These are phyloP conservation scores for Carassius carassius DNA, from an alignment of 2,113 vertebrate genomes.

Conservation along the genomic window DNA sequence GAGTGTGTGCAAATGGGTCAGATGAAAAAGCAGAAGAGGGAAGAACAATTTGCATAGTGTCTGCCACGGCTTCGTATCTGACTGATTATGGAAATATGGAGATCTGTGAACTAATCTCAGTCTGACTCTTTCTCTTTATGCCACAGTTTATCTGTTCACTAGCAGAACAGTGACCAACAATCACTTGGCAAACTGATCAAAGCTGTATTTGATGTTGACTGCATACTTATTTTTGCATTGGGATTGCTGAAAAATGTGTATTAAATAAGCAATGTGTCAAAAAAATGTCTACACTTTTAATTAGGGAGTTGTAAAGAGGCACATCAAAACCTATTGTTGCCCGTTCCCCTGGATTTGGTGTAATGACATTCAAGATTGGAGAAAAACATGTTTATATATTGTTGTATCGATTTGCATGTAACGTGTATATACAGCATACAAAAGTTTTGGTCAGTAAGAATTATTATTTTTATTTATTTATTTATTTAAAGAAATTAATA, in stretches of 20 bases:
- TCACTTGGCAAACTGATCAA: neutral
- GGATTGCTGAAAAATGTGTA: neutral
- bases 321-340: neutral
- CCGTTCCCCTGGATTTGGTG: neutral
- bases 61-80: constrained; percentile 34
- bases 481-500: no score
- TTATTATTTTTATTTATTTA: no score
- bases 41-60: constrained; percentile 56
- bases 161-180: neutral
- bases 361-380: neutral
- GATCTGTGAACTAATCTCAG: constrained; percentile 20
- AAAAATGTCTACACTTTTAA: neutral
- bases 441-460: no score
- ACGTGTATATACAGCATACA: no score
- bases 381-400: no score
- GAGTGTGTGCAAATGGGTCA: constrained; percentile 28
- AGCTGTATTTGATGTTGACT: neutral
- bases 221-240: neutral
- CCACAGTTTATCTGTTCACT: constrained; percentile 40
- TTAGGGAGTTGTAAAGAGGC: neutral
- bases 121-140: neutral
- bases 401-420: no score
- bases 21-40: constrained; percentile 32
- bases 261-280: neutral
- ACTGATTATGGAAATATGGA: constrained; percentile 49